Percentiles rank a stretch among this genome's conserved stretches.
Evolutionary conservation across 2,113 vertebrate species (phyloP).

Genomic region (Cryptomyrus ogoouensis): DNA sequence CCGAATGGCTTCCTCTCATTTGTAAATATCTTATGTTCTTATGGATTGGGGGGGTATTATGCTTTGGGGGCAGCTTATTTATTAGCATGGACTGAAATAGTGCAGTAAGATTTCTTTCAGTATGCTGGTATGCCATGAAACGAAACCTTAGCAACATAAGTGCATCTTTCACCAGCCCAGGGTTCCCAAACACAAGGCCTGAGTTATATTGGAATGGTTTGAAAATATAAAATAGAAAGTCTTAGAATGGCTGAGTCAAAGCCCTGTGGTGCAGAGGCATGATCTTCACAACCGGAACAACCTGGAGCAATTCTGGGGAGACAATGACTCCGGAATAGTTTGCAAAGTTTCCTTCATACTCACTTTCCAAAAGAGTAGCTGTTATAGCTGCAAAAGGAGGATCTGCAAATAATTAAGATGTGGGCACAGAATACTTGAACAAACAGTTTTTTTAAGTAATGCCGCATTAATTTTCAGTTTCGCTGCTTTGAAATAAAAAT

Average conservation of each 20-base stretch:
- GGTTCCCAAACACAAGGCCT: background rate
- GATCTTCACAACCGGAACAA: background rate
- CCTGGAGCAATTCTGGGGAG: background rate
- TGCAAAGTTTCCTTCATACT: background rate
- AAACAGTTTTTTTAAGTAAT: background rate
- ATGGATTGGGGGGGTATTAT: background rate
- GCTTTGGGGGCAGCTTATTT: background rate
- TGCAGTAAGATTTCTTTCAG: background rate
- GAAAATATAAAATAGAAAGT: background rate
- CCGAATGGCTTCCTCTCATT: too few relatives aligned
- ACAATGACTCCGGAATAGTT: background rate
- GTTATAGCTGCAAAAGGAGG: background rate
- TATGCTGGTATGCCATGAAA: background rate
- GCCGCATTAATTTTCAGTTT: background rate
- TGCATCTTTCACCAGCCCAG: background rate
- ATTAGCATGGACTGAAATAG: background rate
- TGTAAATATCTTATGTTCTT: too few relatives aligned
- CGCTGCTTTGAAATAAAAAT: background rate
- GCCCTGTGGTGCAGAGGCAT: background rate
- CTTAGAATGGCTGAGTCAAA: background rate
- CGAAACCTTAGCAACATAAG: background rate
- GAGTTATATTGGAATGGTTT: background rate
- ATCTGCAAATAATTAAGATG: background rate
- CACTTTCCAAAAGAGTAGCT: background rate
- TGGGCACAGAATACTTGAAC: background rate